Evolutionary conservation across 2,113 vertebrate species (phyloP).

Genomic region (Ameiurus melas): DNA sequence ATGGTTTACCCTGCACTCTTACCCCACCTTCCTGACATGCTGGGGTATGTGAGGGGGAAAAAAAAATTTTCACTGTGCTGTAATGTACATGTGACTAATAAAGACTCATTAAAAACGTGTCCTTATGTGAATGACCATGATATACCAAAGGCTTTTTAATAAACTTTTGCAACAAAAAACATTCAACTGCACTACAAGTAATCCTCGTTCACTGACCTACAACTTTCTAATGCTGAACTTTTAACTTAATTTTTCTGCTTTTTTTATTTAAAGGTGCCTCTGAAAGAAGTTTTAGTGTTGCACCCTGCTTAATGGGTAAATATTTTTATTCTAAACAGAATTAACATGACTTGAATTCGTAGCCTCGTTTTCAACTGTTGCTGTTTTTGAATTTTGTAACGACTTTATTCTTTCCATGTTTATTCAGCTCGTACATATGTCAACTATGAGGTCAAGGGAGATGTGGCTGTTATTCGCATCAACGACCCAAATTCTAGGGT

Average conservation of each 20-base stretch:
- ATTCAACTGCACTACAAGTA: neutral
- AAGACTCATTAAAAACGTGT: neutral
- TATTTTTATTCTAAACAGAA: neutral
- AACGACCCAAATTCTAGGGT: slow-evolving; percentile 93
- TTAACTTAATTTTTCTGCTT: neutral
- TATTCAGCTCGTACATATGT: slow-evolving; percentile 82
- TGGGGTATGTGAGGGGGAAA: too few relatives aligned
- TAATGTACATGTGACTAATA: too few relatives aligned
- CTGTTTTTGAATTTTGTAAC: neutral
- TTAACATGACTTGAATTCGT: neutral
- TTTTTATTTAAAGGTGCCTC: slow-evolving; percentile 34
- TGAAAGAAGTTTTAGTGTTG: slow-evolving; percentile 31
- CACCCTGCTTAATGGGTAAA: slow-evolving; percentile 47
- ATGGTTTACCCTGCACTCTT: too few relatives aligned
- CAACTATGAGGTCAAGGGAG: slow-evolving; percentile 87
- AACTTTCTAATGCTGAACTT: neutral
- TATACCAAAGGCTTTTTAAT: neutral
- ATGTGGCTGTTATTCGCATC: slow-evolving; percentile 89
- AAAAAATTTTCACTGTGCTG: too few relatives aligned
- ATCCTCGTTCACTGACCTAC: neutral
- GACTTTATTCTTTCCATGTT: slow-evolving; percentile 7
- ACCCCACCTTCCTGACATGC: too few relatives aligned
- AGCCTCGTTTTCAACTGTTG: neutral
- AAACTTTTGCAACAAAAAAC: neutral
- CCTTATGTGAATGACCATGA: neutral